Evolutionary conservation across 2,888 invertebrate species (phyloP).

Genomic region (Brachyptera putata): DNA sequence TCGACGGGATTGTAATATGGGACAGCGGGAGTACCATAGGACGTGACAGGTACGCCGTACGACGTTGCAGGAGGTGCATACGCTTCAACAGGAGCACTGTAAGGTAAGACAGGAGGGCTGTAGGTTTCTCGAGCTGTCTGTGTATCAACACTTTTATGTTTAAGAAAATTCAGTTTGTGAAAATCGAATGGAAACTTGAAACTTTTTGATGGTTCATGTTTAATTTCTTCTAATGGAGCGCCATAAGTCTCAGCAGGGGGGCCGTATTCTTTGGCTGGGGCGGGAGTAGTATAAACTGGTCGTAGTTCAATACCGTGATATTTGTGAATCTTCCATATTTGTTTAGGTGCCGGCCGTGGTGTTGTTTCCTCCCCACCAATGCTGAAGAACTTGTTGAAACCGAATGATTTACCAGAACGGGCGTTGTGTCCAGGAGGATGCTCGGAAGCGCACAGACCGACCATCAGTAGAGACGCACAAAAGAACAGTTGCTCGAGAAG

Average conservation of each 20-base stretch:
- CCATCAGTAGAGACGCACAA: neutral
- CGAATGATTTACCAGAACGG: conserved; percentile 16
- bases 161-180: neutral
- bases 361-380: neutral
- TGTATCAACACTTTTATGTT: neutral
- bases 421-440: neutral
- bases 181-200: conserved; percentile 17
- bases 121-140: neutral
- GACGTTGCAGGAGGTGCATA: neutral
- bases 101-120: neutral
- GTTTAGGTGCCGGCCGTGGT: conserved; percentile 7
- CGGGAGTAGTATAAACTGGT: conserved; percentile 37
- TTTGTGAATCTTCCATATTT: conserved; percentile 40
- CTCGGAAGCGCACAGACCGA: neutral
- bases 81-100: neutral
- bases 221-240: neutral
- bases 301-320: conserved; percentile 40
- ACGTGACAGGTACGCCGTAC: conserved; percentile 10
- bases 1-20: neutral
- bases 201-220: neutral
- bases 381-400: conserved; percentile 18
- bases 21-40: conserved; percentile 14
- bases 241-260: conserved; percentile 18
- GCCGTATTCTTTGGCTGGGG: conserved; percentile 13
- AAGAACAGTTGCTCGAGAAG: neutral